These are phyloP conservation scores for Caracal caracal DNA, from an alignment of 2,113 vertebrate species.

Conservation along the genomic window DNA sequence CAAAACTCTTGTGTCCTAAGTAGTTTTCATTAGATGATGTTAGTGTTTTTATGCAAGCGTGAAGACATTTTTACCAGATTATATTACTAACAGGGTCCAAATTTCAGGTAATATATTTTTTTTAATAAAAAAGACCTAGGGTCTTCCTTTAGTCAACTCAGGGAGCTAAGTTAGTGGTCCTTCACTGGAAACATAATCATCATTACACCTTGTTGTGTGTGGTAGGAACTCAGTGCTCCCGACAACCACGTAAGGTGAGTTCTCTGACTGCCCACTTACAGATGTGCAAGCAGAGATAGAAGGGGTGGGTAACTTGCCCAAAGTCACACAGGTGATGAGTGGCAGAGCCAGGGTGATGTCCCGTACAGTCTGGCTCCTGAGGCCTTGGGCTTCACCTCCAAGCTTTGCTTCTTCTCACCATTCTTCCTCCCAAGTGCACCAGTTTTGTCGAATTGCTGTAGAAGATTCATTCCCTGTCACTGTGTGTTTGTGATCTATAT, in stretches of 20 bases:
- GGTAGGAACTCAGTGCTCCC: neutral
- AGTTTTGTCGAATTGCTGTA: neutral
- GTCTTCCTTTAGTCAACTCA: neutral
- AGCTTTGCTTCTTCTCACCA: neutral
- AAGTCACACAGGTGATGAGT: neutral
- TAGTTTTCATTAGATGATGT: neutral
- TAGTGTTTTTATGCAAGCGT: neutral
- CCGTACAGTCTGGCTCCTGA: neutral
- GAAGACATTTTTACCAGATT: slow-evolving; percentile 8
- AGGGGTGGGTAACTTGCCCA: neutral
- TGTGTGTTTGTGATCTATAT: slow-evolving; percentile 49
- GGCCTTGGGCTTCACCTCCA: neutral
- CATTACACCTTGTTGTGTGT: neutral
- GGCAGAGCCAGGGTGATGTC: neutral
- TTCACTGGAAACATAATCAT: neutral
- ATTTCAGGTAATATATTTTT: neutral
- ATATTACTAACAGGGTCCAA: neutral
- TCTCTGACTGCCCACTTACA: neutral
- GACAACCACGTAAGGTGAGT: neutral
- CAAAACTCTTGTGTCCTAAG: neutral
- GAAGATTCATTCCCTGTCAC: neutral
- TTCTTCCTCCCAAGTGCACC: neutral
- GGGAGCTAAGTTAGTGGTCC: neutral
- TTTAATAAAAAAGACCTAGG: neutral
- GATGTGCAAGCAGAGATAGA: neutral